phyloP scores from a whole-genome alignment of 1,140 invertebrate species.

The Radopholus similis region DNA sequence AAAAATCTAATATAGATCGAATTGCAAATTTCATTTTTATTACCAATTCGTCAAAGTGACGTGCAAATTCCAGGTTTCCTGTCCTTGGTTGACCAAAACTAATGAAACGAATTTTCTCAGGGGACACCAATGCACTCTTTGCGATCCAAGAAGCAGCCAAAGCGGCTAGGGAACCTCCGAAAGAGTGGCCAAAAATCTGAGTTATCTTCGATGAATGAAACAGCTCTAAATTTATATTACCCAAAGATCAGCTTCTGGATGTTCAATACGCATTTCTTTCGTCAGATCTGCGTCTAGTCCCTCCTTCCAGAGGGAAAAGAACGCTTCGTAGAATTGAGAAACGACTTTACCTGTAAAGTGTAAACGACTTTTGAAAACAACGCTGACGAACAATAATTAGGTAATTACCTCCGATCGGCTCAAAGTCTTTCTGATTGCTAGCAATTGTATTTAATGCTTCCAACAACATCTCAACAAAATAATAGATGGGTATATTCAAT shows the following conservation, averaged over 20 bases:
- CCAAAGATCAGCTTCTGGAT: conserved; percentile 40
- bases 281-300: conserved; percentile 33
- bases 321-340: conserved; percentile 39
- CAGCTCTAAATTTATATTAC: conserved; percentile 26
- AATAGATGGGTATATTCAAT: neutral
- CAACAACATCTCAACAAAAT: conserved; percentile 9
- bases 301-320: conserved; percentile 38
- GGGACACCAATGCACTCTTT: conserved; percentile 18
- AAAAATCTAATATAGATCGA: neutral
- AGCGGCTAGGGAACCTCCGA: conserved; percentile 32
- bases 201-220: conserved; percentile 16
- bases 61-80: conserved; percentile 40
- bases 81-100: conserved; percentile 42
- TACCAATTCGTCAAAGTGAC: conserved; percentile 35
- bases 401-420: conserved; percentile 36
- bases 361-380: neutral
- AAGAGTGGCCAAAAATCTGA: conserved; percentile 37
- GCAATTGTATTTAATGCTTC: conserved; percentile 43
- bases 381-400: neutral
- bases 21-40: conserved; percentile 11
- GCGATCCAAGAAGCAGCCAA: conserved; percentile 43
- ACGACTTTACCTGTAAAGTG: conserved; percentile 16
- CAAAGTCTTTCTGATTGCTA: conserved; percentile 41
- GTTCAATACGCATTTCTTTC: conserved; percentile 4
- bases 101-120: conserved; percentile 27